A percentile compares a stretch with the other conserved stretches of the same genome.
Conservation (phyloP, 2,888 invertebrate species). For the Leptinotarsa tumamoca region DNA sequence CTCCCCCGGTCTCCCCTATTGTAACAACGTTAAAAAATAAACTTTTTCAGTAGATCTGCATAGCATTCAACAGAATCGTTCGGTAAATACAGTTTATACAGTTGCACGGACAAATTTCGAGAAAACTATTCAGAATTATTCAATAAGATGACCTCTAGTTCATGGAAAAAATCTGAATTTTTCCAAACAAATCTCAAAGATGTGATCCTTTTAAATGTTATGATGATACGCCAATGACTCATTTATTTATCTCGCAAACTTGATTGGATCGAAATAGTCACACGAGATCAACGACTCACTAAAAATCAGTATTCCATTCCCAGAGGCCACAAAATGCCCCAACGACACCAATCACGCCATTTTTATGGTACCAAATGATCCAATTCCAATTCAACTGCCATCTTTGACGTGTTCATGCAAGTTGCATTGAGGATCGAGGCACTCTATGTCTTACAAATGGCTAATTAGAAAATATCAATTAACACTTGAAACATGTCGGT, state of each 20-base stretch:
- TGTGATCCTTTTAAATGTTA: no score
- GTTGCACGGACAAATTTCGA: no score
- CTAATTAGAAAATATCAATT: constrained; percentile 49
- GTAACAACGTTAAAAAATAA: no score
- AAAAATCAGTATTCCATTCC: constrained; percentile 38
- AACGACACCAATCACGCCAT: constrained; percentile 34
- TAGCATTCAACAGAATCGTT: no score
- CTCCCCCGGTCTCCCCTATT: no score
- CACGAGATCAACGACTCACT: constrained; percentile 40
- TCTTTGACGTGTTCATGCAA: constrained; percentile 38
- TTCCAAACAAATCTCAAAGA: no score
- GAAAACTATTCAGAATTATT: no score
- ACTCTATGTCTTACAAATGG: constrained; percentile 43
- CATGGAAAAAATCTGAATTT: no score
- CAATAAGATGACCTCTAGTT: no score
- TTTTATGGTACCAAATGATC: constrained; percentile 40
- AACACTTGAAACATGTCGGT: constrained; percentile 48
- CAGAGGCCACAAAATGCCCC: constrained; percentile 35
- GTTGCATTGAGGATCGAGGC: constrained; percentile 36
- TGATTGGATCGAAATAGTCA: constrained; percentile 44
- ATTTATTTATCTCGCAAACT: constrained; percentile 18
- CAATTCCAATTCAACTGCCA: constrained; percentile 43
- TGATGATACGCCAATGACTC: background rate
- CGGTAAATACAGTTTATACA: no score
- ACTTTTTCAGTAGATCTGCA: no score